Evolutionary conservation across 2,888 invertebrate species (phyloP).

Genomic region (Limnephilus rhombicus): DNA sequence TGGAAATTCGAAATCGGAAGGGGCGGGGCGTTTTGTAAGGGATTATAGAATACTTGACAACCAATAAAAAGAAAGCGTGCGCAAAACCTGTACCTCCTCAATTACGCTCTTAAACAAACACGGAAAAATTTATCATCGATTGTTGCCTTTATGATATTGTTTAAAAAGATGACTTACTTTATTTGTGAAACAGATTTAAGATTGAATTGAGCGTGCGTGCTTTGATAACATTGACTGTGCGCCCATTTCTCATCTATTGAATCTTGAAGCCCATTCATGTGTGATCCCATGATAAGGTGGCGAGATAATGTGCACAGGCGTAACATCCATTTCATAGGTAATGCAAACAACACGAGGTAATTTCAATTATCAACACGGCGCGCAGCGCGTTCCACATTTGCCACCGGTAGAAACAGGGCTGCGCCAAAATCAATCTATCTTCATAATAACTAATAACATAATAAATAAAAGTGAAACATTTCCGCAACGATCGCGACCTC

Average conservation of each 20-base stretch:
- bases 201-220: background rate
- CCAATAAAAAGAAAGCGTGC: too few species aligned
- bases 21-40: too few species aligned
- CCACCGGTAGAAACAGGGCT: background rate
- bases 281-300: background rate
- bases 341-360: constrained; percentile 1
- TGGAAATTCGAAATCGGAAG: too few species aligned
- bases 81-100: too few species aligned
- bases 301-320: background rate
- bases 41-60: too few species aligned
- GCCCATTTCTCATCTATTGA: background rate
- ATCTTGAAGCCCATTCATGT: background rate
- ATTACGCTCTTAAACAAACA: too few species aligned
- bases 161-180: too few species aligned
- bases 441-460: background rate
- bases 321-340: background rate
- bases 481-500: too few species aligned
- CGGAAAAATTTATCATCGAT: too few species aligned
- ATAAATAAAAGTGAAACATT: background rate
- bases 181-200: too few species aligned
- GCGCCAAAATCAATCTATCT: background rate
- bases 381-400: background rate
- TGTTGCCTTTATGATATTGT: too few species aligned
- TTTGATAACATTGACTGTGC: background rate
- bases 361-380: background rate